phyloP scores from a whole-genome alignment of 2,888 invertebrate species.

The Branchellion lobata region DNA sequence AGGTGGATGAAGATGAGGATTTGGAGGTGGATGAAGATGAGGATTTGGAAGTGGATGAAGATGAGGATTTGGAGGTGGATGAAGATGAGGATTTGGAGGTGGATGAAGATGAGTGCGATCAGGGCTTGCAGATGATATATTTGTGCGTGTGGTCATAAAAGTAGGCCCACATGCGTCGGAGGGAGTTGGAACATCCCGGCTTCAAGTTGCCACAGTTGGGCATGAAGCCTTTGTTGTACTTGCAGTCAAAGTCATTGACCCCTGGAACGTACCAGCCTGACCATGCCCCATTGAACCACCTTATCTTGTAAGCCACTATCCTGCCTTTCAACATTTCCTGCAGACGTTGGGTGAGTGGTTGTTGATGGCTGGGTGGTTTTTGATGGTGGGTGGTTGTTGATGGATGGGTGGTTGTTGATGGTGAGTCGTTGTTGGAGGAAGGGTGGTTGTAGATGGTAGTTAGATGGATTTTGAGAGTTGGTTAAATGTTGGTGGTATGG shows the following conservation, averaged over 20 bases:
- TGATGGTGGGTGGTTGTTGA: not conserved
- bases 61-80: too few relatives aligned
- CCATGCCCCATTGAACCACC: not conserved
- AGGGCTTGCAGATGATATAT: constrained; percentile 2
- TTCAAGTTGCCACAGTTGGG: not conserved
- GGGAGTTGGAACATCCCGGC: not conserved
- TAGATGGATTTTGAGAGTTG: not conserved
- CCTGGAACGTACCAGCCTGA: constrained; percentile 6
- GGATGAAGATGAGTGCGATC: too few relatives aligned
- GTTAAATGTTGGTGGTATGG: too few relatives aligned
- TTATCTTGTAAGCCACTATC: not conserved
- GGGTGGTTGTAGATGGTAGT: not conserved
- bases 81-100: too few relatives aligned
- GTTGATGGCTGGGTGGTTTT: too few relatives aligned
- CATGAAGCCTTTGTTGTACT: not conserved
- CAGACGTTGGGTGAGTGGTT: not conserved
- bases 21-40: too few relatives aligned
- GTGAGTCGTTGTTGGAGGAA: too few relatives aligned
- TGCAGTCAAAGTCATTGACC: constrained; percentile 5
- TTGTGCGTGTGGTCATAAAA: constrained; percentile 1
- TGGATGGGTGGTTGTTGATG: too few relatives aligned
- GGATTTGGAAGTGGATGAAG: too few relatives aligned
- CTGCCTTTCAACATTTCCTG: constrained; percentile 14
- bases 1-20: too few relatives aligned
- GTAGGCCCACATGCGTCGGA: not conserved